These are phyloP conservation scores for Brachyrhaphis roseni DNA, from an alignment of 2,797 vertebrate genomes.

Conservation along the genomic window DNA sequence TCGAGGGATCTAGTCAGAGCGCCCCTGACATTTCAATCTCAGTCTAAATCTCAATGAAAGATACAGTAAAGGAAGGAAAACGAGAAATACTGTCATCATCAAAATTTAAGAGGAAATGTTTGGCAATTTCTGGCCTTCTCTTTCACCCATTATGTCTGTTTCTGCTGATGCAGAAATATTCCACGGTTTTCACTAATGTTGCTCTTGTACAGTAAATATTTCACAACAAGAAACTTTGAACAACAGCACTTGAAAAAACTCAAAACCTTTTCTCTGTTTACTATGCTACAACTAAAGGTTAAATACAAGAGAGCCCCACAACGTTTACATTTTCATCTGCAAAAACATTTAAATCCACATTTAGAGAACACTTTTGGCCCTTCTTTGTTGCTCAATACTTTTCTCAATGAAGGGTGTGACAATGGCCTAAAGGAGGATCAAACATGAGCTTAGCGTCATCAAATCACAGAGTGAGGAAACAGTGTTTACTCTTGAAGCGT, in stretches of 20 bases:
- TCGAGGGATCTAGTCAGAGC: not conserved
- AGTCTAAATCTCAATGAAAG: not conserved
- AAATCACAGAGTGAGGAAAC: not conserved
- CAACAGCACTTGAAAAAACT: not conserved
- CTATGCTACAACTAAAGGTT: not conserved
- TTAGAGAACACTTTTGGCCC: slow-evolving; percentile 8
- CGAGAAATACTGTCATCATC: not conserved
- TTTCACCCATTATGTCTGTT: not conserved
- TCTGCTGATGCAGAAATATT: not conserved
- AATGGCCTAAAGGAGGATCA: slow-evolving; percentile 38
- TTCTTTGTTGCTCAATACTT: not conserved
- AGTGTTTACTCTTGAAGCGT: not conserved
- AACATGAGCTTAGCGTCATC: not conserved
- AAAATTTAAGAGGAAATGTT: not conserved
- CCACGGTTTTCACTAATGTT: slow-evolving; percentile 18
- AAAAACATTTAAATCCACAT: not conserved
- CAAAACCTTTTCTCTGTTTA: not conserved
- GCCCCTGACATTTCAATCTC: not conserved
- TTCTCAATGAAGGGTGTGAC: slow-evolving; percentile 11
- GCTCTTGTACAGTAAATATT: slow-evolving; percentile 3
- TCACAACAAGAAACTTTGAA: not conserved
- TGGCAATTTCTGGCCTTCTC: not conserved
- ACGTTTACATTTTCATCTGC: not conserved
- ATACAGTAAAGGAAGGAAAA: not conserved
- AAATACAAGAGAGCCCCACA: not conserved